phyloP scores from a whole-genome alignment of 2,113 vertebrate genomes.

The Oryzias woworae region DNA sequence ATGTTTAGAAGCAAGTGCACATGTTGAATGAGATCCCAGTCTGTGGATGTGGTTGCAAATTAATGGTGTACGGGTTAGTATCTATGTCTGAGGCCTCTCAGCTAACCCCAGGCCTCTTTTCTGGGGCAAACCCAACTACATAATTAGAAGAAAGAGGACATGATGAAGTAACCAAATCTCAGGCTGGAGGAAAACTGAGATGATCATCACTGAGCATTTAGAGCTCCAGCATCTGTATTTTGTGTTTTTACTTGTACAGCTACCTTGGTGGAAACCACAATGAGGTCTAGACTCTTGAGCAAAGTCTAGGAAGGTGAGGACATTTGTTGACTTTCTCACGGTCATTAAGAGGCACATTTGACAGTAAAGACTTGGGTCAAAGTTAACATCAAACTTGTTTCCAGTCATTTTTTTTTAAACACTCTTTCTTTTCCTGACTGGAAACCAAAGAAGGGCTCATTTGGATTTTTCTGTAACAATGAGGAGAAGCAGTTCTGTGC shows the following conservation, averaged over 20 bases:
- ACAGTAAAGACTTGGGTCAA: background rate
- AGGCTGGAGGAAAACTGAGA: constrained; percentile 45
- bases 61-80: constrained; percentile 30
- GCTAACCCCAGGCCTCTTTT: constrained; percentile 36
- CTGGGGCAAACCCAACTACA: constrained; percentile 41
- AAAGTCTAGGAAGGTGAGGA: background rate
- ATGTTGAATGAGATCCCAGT: constrained; percentile 22
- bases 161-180: constrained; percentile 48
- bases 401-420: too few species aligned
- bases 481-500: too few species aligned
- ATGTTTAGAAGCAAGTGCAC: constrained; percentile 48
- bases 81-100: constrained; percentile 23
- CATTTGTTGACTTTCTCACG: background rate
- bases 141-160: constrained; percentile 64
- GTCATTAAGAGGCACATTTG: background rate
- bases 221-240: constrained; percentile 30
- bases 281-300: background rate
- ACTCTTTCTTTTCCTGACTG: too few species aligned
- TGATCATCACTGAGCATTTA: constrained; percentile 30
- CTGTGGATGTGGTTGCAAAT: constrained; percentile 47
- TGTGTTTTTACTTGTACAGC: background rate
- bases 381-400: background rate
- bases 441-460: too few species aligned
- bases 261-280: background rate
- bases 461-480: too few species aligned